A percentile compares a stretch with the other conserved stretches of the same genome.
phyloP scores from a whole-genome alignment of 2,888 invertebrate species.

The Arrhopalites spinosus region DNA sequence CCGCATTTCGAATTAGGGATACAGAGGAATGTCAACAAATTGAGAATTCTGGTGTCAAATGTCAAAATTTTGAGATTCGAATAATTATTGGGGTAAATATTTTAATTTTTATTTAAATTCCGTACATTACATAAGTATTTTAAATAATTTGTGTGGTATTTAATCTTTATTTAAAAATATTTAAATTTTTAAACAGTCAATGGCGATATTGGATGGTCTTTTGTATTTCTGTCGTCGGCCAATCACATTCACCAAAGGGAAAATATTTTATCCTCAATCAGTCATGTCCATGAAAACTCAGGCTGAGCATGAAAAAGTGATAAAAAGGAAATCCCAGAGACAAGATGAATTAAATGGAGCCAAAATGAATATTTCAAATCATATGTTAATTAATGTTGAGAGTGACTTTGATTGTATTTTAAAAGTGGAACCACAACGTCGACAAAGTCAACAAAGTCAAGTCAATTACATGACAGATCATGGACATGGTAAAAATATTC shows the following conservation, averaged over 20 bases:
- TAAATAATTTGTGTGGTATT: not conserved
- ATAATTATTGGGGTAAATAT: slow-evolving; percentile 6
- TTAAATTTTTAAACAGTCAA: not conserved
- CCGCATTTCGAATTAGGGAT: not conserved
- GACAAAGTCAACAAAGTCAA: not conserved
- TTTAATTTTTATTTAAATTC: not conserved
- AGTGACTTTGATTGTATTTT: no score
- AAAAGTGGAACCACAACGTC: not conserved
- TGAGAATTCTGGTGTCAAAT: not conserved
- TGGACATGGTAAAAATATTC: not conserved
- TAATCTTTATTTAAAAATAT: not conserved
- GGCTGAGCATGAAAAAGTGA: not conserved
- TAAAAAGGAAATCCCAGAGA: not conserved
- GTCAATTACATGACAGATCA: not conserved
- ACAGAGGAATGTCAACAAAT: not conserved
- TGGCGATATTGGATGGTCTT: not conserved
- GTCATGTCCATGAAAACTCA: not conserved
- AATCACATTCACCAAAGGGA: not conserved
- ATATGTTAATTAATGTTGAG: not conserved
- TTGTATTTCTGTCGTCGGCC: not conserved
- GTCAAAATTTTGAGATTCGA: slow-evolving; percentile 8
- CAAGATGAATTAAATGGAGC: not conserved
- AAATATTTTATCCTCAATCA: not conserved
- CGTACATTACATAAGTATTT: not conserved
- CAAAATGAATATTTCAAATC: not conserved